phyloP scores from a whole-genome alignment of 2,113 vertebrate genomes.

The Cryptoleucopteryx plumbea region DNA sequence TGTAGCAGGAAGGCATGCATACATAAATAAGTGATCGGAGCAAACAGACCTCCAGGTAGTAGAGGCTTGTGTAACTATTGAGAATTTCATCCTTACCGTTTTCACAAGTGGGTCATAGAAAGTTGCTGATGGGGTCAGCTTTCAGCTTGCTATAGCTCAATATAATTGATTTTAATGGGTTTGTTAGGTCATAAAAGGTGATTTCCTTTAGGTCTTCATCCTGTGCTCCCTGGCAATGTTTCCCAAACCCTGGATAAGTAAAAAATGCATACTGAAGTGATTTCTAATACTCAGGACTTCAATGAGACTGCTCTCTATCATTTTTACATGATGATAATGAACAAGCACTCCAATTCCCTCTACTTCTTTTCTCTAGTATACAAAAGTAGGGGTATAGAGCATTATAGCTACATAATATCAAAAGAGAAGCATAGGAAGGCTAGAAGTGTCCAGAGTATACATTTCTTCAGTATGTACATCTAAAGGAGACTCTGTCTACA shows the following conservation, averaged over 20 bases:
- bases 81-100: not conserved
- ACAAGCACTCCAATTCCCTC: not conserved
- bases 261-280: not conserved
- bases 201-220: not conserved
- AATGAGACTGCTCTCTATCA: constrained; percentile 9
- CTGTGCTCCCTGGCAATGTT: not conserved
- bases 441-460: not conserved
- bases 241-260: not conserved
- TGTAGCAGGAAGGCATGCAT: not conserved
- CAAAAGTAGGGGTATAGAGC: not conserved
- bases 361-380: not conserved
- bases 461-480: not conserved
- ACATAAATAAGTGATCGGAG: not conserved
- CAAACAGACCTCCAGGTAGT: not conserved
- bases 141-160: not conserved
- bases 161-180: constrained; percentile 9
- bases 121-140: not conserved
- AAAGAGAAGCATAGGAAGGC: not conserved
- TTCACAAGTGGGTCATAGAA: not conserved
- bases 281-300: constrained; percentile 39
- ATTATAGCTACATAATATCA: not conserved
- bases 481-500: not conserved
- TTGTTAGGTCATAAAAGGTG: not conserved
- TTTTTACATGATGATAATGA: constrained; percentile 15
- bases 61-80: not conserved